These are phyloP conservation scores for Platyrinchus mystaceus DNA, from an alignment of 2,797 vertebrate genomes.

Conservation along the genomic window DNA sequence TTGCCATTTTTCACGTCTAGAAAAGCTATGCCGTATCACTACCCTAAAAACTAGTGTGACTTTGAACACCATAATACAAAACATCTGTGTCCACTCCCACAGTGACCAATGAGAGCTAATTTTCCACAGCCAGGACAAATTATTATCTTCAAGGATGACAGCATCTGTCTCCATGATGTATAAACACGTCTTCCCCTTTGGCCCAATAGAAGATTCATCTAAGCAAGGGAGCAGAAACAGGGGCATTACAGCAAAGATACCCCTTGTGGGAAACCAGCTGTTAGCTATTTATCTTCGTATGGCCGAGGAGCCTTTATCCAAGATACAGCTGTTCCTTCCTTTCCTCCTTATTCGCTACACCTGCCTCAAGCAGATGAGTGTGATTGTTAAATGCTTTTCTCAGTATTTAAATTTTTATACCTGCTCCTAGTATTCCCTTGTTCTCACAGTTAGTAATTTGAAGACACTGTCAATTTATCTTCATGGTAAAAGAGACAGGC, in stretches of 20 bases:
- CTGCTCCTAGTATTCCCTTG: background rate
- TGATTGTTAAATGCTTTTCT: slow-evolving; percentile 40
- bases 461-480: background rate
- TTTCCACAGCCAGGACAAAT: slow-evolving; percentile 65
- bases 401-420: slow-evolving; percentile 13
- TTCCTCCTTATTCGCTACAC: slow-evolving; percentile 78
- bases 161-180: slow-evolving; percentile 72
- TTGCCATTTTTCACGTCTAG: background rate
- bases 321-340: slow-evolving; percentile 78
- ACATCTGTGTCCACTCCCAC: slow-evolving; percentile 74
- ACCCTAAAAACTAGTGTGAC: slow-evolving; percentile 37
- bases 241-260: slow-evolving; percentile 68
- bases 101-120: slow-evolving; percentile 68
- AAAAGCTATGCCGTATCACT: background rate
- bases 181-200: slow-evolving; percentile 72
- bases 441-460: background rate
- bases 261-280: slow-evolving; percentile 84
- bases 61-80: slow-evolving; percentile 61
- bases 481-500: background rate
- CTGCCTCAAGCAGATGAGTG: slow-evolving; percentile 66
- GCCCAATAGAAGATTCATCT: slow-evolving; percentile 53
- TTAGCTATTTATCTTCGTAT: slow-evolving; percentile 85
- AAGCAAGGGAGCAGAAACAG: slow-evolving; percentile 40
- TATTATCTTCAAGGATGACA: slow-evolving; percentile 68
- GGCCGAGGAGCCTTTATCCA: slow-evolving; percentile 77